These are phyloP conservation scores for Hiodon alosoides DNA, from an alignment of 2,113 vertebrate genomes.

Conservation along the genomic window DNA sequence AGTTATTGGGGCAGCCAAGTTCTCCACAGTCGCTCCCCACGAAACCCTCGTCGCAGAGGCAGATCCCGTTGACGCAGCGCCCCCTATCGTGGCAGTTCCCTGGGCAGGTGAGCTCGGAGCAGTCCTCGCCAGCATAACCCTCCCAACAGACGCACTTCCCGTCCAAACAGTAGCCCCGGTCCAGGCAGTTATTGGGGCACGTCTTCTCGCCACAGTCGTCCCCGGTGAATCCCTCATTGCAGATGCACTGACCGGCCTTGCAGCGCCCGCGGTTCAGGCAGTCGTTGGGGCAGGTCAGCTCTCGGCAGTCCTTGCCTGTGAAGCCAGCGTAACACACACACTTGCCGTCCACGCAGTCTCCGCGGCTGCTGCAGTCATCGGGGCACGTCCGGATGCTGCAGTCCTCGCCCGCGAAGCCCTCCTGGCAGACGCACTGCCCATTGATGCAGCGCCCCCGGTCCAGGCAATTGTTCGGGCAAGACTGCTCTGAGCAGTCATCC, in stretches of 20 bases:
- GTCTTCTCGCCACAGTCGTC: constrained; percentile 74
- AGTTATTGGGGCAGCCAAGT: constrained; percentile 46
- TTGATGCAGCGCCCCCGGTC: constrained; percentile 65
- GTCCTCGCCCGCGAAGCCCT: constrained; percentile 69
- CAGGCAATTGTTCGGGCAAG: constrained; percentile 76
- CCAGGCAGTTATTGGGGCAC: constrained; percentile 74
- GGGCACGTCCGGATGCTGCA: constrained; percentile 76
- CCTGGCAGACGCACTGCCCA: constrained; percentile 73
- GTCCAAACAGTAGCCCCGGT: constrained; percentile 66
- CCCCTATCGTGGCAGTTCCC: constrained; percentile 71
- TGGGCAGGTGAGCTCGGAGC: constrained; percentile 66
- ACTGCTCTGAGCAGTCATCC: constrained; percentile 71
- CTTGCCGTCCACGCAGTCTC: constrained; percentile 75
- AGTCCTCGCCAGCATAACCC: constrained; percentile 71
- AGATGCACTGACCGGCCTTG: constrained; percentile 73
- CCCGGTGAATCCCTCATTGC: constrained; percentile 71
- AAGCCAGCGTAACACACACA: constrained; percentile 73
- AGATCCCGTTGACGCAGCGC: constrained; percentile 69
- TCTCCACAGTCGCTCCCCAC: constrained; percentile 72
- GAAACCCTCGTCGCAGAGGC: constrained; percentile 77
- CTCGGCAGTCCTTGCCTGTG: constrained; percentile 69
- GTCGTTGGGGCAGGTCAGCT: constrained; percentile 71
- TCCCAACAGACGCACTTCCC: constrained; percentile 78
- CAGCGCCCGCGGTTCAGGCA: constrained; percentile 75
- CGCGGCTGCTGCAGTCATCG: constrained; percentile 66